Evolutionary conservation across 1,140 invertebrate genomes (phyloP).

Genomic region (Lordiphosa stackelbergi): DNA sequence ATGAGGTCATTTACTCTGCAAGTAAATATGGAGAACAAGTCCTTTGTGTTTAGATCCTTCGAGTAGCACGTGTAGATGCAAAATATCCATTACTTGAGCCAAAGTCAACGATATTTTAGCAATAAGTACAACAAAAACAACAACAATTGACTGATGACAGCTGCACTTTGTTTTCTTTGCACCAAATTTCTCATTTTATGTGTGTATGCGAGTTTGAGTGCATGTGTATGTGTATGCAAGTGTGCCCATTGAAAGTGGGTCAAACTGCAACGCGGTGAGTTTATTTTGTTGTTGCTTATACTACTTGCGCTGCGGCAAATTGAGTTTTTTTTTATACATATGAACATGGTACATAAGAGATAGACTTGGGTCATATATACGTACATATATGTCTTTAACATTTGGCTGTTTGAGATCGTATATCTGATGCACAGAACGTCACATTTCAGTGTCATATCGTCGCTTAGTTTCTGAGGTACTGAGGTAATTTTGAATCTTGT

Average conservation of each 20-base stretch:
- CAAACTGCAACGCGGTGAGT: constrained; percentile 59
- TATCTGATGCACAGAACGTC: too few species aligned
- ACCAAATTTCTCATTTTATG: constrained; percentile 48
- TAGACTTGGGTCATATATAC: too few species aligned
- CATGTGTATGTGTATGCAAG: constrained; percentile 9
- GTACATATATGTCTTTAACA: not conserved
- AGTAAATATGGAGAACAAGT: constrained; percentile 21
- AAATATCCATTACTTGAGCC: constrained; percentile 19
- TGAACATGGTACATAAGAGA: too few species aligned
- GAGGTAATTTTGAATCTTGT: too few species aligned
- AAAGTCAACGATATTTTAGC: not conserved
- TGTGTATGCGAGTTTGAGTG: constrained; percentile 1
- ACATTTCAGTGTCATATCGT: too few species aligned
- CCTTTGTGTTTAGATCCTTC: constrained; percentile 33
- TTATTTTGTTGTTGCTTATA: constrained; percentile 52
- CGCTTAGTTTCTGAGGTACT: too few species aligned
- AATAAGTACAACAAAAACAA: constrained; percentile 19
- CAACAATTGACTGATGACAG: constrained; percentile 32
- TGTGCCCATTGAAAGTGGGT: constrained; percentile 54
- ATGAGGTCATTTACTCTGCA: constrained; percentile 69
- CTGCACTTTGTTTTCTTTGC: constrained; percentile 51
- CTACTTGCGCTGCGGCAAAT: constrained; percentile 46
- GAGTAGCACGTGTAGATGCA: constrained; percentile 14
- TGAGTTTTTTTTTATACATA: constrained; percentile 24
- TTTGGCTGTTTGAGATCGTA: not conserved